Percentiles rank a stretch among this genome's conserved stretches.
Evolutionary conservation across 2,797 vertebrate genomes (phyloP).

Genomic region (Spatula clypeata): DNA sequence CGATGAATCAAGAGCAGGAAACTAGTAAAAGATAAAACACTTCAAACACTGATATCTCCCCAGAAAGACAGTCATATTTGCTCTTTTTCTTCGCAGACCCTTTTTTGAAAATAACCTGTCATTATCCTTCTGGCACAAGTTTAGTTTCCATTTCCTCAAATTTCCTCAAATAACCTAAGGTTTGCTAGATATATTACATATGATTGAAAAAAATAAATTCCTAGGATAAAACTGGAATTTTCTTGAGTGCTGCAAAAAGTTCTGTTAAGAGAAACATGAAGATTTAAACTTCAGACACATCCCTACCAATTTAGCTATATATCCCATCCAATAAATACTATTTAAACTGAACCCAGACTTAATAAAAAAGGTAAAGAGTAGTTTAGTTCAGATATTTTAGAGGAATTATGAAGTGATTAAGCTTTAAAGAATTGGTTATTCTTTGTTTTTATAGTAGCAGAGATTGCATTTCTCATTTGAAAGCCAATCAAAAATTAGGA

Average conservation of each 20-base stretch:
- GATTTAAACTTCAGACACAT: neutral
- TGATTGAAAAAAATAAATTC: neutral
- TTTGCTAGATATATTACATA: neutral
- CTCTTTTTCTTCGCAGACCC: neutral
- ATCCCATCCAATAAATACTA: neutral
- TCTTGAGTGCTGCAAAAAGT: neutral
- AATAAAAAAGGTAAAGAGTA: slow-evolving; percentile 30
- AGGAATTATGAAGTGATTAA: neutral
- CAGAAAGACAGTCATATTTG: neutral
- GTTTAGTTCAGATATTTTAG: slow-evolving; percentile 25
- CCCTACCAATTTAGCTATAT: neutral
- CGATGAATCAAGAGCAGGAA: neutral
- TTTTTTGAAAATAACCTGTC: neutral
- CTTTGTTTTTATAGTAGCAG: slow-evolving; percentile 40
- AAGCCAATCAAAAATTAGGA: slow-evolving; percentile 26
- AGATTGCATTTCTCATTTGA: slow-evolving; percentile 19
- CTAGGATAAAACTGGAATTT: neutral
- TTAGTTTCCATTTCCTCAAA: neutral
- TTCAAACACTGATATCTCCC: neutral
- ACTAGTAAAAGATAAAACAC: neutral
- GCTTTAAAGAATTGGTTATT: slow-evolving; percentile 15
- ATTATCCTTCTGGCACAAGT: neutral
- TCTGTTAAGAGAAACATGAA: neutral
- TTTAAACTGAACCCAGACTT: neutral
- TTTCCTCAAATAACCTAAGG: neutral